Percentiles rank a stretch among this genome's conserved stretches.
Evolutionary conservation across 2,113 vertebrate species (phyloP).

Genomic region (Athene cunicularia): DNA sequence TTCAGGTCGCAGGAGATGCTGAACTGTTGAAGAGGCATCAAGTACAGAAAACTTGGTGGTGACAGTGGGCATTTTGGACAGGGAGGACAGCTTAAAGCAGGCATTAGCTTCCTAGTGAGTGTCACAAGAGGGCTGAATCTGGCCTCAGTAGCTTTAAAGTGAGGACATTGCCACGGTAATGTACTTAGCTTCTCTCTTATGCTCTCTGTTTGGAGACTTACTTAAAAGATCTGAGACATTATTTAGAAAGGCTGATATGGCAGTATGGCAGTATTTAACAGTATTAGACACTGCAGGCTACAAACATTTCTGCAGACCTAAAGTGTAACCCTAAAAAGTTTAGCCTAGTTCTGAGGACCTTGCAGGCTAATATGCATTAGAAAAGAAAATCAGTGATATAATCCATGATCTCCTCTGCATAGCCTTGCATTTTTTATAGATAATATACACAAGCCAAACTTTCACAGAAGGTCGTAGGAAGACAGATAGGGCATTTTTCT

Average conservation of each 20-base stretch:
- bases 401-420: not conserved
- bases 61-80: not conserved
- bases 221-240: not conserved
- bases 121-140: not conserved
- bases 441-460: not conserved
- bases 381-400: not conserved
- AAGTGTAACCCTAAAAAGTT: not conserved
- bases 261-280: not conserved
- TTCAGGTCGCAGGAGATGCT: accelerated
- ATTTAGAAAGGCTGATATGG: not conserved
- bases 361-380: not conserved
- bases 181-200: not conserved
- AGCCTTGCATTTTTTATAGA: not conserved
- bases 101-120: not conserved
- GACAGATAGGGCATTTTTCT: not conserved
- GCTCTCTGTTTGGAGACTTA: not conserved
- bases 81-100: not conserved
- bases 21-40: not conserved
- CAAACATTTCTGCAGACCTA: not conserved
- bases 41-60: not conserved
- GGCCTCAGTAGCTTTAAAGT: not conserved
- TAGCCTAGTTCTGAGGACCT: not conserved
- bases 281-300: not conserved
- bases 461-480: not conserved
- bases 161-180: not conserved